A percentile compares a stretch with the other conserved stretches of the same genome.
Conservation (phyloP, 2,888 invertebrate species). For the Ashinkailepas kermadecensis region DNA sequence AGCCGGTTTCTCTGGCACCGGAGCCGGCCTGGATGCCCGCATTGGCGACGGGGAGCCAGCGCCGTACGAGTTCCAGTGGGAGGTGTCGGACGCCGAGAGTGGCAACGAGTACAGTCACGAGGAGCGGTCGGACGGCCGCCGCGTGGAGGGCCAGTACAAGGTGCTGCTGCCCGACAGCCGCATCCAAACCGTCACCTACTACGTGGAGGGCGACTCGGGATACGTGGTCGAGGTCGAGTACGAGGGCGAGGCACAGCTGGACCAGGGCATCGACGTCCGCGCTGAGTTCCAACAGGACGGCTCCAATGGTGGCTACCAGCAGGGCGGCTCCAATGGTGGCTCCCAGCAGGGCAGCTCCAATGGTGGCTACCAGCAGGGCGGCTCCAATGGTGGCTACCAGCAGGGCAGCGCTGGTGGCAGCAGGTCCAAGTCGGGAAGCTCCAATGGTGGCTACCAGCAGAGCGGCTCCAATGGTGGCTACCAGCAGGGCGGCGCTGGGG, state of each 20-base stretch:
- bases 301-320: neutral
- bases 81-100: neutral
- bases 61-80: constrained; percentile 14
- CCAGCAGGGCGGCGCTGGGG: neutral
- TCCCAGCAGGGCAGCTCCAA: too few relatives aligned
- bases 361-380: too few relatives aligned
- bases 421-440: too few relatives aligned
- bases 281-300: neutral
- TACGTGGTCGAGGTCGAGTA: constrained; percentile 4
- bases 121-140: neutral
- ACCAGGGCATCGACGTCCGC: neutral
- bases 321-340: too few relatives aligned
- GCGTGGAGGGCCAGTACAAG: neutral
- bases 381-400: too few relatives aligned
- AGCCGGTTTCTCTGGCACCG: too few relatives aligned
- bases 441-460: too few relatives aligned
- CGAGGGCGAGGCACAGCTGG: neutral
- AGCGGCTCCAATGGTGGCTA: neutral
- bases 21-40: neutral
- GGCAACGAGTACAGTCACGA: constrained; percentile 4
- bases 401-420: too few relatives aligned
- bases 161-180: neutral
- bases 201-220: constrained; percentile 2
- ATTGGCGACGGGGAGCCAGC: neutral
- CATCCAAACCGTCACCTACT: neutral